Percentiles rank a stretch among this genome's conserved stretches.
Conservation (phyloP, 2,113 vertebrate genomes). For the Mustela nigripes region DNA sequence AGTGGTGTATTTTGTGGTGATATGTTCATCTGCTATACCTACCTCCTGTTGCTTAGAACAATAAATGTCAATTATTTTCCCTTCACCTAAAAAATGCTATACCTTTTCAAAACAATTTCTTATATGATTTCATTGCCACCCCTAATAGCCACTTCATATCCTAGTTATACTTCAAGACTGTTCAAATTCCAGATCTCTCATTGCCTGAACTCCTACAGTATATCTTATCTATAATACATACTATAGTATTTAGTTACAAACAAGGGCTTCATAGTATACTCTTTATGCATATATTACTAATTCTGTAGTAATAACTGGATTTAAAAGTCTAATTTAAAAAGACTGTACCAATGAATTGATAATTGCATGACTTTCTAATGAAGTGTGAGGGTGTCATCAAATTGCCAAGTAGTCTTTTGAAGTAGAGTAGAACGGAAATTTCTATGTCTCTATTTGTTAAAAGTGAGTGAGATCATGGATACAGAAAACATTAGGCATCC, state of each 20-base stretch:
- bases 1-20: not conserved
- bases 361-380: not conserved
- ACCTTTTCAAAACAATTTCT: not conserved
- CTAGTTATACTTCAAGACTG: not conserved
- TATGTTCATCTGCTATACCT: not conserved
- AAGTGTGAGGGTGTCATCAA: not conserved
- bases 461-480: not conserved
- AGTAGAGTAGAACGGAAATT: not conserved
- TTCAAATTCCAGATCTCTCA: not conserved
- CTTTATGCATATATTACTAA: not conserved
- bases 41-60: not conserved
- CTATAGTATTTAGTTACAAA: not conserved
- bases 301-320: not conserved
- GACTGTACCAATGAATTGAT: not conserved
- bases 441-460: not conserved
- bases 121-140: not conserved
- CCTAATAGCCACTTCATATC: not conserved
- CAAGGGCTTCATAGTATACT: not conserved
- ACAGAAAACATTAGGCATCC: not conserved
- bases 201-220: not conserved
- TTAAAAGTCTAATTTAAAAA: not conserved
- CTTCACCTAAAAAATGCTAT: not conserved
- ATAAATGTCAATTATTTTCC: not conserved
- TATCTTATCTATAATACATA: not conserved
- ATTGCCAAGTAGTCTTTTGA: not conserved